Base-by-base conservation (phyloP, 2,113 vertebrate species). In the Zosterops japonicus region DNA sequence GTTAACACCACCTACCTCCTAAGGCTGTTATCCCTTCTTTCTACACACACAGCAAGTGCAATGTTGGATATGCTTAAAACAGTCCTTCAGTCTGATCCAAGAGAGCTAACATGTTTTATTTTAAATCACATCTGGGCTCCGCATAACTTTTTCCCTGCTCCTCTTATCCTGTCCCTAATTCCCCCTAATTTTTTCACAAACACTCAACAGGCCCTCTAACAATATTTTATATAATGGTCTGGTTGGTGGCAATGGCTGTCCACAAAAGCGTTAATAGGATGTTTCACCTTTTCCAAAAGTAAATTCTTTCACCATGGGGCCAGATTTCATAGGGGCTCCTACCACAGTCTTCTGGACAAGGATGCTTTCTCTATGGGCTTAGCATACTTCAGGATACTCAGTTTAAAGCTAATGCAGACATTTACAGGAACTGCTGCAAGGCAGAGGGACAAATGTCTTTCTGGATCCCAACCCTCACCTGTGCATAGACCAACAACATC, bases 101-200 rank as follows among this genome's bases (percentile, higher is more conserved):
- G n/a, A 36, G 4, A 61, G 31, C n/a, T 31, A 52, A 21, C 0
- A 0, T 20, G n/a, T 49, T 57, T 68, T 53, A 49, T 65, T 47
- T 83, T 39, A 59, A 87, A 41, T 52, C 35, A 33, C 21, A 77
- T 46, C 31, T 82, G 28, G 41, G 15, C 10, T 57, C 36, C 0
- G 2, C 14, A 24, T 33, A 69, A 75, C 27, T 94, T 90, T 4
- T 47, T 14, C 31, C 28, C 47, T 49, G 21, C 7, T 85, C 11
- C 9, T 53, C n/a, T 75, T 27, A 75, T 44, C 27, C 13, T 55
- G 11, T 33, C 33, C 17, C 22, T 28, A 46, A 0, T 18, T 39
- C 3, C 10, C 33, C 7, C 10, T 12, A 31, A 11, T n/a, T 50
- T 74, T 24, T 60, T 42, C 35, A 27, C 24, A 33, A 89, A 41